Evolutionary conservation across 1,140 invertebrate species (phyloP).

Genomic region (Zaprionus camerounensis): DNA sequence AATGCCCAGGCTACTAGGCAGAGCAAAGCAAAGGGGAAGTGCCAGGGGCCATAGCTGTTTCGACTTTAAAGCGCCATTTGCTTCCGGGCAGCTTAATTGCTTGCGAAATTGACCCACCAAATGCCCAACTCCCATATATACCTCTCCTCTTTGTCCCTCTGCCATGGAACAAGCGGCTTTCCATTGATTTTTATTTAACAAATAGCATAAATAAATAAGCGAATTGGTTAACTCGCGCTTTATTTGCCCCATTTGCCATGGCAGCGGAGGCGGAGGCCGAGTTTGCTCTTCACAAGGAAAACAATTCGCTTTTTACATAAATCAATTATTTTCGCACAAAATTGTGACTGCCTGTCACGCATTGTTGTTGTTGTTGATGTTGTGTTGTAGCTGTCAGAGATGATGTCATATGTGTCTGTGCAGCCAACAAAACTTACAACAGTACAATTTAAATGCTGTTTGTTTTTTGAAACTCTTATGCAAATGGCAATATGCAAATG

Average conservation of each 20-base stretch:
- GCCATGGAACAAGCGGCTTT: slow-evolving; percentile 35
- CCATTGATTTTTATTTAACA: slow-evolving; percentile 62
- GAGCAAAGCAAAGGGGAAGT: background rate
- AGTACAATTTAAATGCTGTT: slow-evolving; percentile 24
- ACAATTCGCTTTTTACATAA: slow-evolving; percentile 58
- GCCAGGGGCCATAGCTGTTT: background rate
- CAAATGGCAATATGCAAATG: too few relatives aligned
- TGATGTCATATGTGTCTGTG: slow-evolving; percentile 24
- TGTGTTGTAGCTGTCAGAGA: slow-evolving; percentile 25
- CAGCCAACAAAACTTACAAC: slow-evolving; percentile 19
- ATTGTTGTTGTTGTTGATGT: slow-evolving; percentile 19
- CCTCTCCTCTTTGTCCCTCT: background rate
- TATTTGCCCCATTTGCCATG: slow-evolving; percentile 20
- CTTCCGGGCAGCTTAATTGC: slow-evolving; percentile 49
- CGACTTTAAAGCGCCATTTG: slow-evolving; percentile 41
- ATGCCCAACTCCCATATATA: background rate
- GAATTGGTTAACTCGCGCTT: slow-evolving; percentile 10
- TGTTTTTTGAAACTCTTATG: background rate
- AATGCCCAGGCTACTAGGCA: background rate
- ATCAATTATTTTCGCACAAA: slow-evolving; percentile 39
- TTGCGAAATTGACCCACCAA: slow-evolving; percentile 56
- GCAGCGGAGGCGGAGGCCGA: slow-evolving; percentile 14
- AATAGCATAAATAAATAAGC: slow-evolving; percentile 27
- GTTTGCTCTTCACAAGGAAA: slow-evolving; percentile 31
- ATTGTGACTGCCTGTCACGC: slow-evolving; percentile 39